Percentiles rank a stretch among this genome's conserved stretches.
Evolutionary conservation across 2,797 vertebrate genomes (phyloP).

Genomic region (Pseudomugil gertrudae): DNA sequence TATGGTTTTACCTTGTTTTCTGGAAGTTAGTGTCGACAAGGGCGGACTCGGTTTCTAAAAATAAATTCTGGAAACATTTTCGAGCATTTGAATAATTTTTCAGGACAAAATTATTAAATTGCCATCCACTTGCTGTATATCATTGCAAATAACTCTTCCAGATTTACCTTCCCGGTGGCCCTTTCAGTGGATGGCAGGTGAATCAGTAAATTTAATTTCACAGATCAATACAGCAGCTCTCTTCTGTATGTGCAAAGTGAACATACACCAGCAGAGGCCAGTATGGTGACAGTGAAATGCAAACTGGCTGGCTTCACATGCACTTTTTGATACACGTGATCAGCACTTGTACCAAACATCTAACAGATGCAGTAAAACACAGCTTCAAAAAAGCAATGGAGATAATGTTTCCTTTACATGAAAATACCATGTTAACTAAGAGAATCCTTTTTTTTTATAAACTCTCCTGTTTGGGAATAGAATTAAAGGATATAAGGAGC

Average conservation of each 20-base stretch:
- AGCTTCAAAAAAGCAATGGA: neutral
- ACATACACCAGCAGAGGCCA: conserved; percentile 67
- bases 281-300: conserved; percentile 51
- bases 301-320: conserved; percentile 13
- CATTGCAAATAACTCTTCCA: too few relatives aligned
- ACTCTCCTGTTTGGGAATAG: conserved; percentile 1
- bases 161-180: too few relatives aligned
- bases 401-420: neutral
- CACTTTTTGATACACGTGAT: conserved; percentile 45
- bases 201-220: too few relatives aligned
- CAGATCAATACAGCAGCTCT: too few relatives aligned
- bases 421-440: neutral
- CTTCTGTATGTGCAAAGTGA: conserved; percentile 9
- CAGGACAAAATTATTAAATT: too few relatives aligned
- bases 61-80: too few relatives aligned
- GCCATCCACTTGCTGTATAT: too few relatives aligned
- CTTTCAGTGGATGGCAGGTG: too few relatives aligned
- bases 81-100: too few relatives aligned
- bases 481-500: conserved; percentile 1
- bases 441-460: neutral
- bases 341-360: conserved; percentile 17
- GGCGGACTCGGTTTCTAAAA: too few relatives aligned
- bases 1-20: too few relatives aligned
- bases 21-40: too few relatives aligned
- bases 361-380: conserved; percentile 20